Percentiles rank a stretch among this genome's conserved stretches.
phyloP scores from a whole-genome alignment of 1,140 invertebrate species.

The Drosophila nasuta region DNA sequence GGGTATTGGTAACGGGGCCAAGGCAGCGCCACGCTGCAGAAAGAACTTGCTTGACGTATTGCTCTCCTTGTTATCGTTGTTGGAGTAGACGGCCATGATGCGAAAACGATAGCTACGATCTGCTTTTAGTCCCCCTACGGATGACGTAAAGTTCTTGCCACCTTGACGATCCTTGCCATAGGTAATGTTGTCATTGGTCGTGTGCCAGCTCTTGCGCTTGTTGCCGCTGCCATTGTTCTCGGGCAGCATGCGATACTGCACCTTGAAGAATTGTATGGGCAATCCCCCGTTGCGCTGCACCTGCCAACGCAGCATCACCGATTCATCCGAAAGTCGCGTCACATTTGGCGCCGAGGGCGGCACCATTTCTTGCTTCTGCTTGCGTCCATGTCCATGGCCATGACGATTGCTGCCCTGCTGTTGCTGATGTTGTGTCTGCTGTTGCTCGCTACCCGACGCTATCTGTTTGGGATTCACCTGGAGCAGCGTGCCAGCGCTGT shows the following conservation, averaged over 20 bases:
- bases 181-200: conserved; percentile 92
- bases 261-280: conserved; percentile 95
- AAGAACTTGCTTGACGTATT: conserved; percentile 92
- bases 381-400: conserved; percentile 19
- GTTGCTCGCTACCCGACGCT: conserved; percentile 59
- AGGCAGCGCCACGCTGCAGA: conserved; percentile 88
- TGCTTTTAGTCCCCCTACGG: conserved; percentile 90
- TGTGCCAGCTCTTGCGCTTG: conserved; percentile 89
- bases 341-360: conserved; percentile 94
- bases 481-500: conserved; percentile 87
- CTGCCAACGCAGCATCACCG: conserved; percentile 96
- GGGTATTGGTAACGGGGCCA: conserved; percentile 90
- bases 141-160: conserved; percentile 87
- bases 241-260: conserved; percentile 75
- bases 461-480: conserved; percentile 92
- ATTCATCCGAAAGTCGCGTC: conserved; percentile 93
- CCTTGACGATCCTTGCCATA: conserved; percentile 85
- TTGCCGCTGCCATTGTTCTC: conserved; percentile 35
- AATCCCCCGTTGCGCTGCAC: conserved; percentile 92
- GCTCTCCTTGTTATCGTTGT: conserved; percentile 96
- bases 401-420: too few species aligned
- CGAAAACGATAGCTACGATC: conserved; percentile 91
- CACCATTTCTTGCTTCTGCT: conserved; percentile 86
- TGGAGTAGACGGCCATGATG: conserved; percentile 96
- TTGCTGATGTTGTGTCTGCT: too few species aligned